Percentiles rank a stretch among this genome's conserved stretches.
Evolutionary conservation across 2,113 vertebrate genomes (phyloP).

Genomic region (Callocephalon fimbriatum): DNA sequence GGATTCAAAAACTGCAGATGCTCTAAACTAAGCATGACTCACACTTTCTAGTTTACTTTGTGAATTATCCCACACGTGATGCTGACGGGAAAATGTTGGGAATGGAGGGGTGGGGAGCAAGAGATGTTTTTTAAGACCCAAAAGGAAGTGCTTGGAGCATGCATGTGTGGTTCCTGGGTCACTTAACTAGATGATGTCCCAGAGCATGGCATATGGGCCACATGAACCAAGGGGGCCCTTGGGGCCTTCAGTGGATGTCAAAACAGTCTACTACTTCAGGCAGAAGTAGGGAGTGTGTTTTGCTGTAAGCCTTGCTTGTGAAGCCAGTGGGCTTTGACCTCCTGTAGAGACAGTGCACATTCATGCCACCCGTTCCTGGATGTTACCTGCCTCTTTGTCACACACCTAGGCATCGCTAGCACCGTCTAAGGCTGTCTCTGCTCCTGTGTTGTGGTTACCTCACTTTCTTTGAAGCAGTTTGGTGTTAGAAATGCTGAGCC

Average conservation of each 20-base stretch:
- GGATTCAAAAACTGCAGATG: constrained; percentile 16
- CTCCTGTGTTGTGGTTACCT: neutral
- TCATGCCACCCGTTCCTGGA: neutral
- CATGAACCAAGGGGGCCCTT: neutral
- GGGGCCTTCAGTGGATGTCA: neutral
- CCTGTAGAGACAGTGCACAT: rapidly evolving
- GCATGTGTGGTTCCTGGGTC: neutral
- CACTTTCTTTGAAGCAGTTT: neutral
- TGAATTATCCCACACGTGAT: neutral
- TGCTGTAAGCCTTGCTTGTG: neutral
- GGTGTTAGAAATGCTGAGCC: neutral
- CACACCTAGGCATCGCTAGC: neutral
- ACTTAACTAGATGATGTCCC: neutral
- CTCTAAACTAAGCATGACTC: constrained; percentile 32
- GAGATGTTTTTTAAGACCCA: neutral
- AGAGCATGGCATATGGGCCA: rapidly evolving
- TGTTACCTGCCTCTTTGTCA: neutral
- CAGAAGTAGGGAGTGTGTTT: neutral
- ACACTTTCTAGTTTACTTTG: constrained; percentile 36
- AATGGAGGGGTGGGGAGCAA: neutral
- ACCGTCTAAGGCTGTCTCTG: neutral
- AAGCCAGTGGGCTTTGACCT: neutral
- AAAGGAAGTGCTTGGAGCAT: neutral
- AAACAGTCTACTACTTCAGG: neutral
- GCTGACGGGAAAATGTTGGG: neutral